These are phyloP conservation scores for Galaxea fascicularis DNA, from an alignment of 92 coral and sea anemone genomes.

Conservation along the genomic window DNA sequence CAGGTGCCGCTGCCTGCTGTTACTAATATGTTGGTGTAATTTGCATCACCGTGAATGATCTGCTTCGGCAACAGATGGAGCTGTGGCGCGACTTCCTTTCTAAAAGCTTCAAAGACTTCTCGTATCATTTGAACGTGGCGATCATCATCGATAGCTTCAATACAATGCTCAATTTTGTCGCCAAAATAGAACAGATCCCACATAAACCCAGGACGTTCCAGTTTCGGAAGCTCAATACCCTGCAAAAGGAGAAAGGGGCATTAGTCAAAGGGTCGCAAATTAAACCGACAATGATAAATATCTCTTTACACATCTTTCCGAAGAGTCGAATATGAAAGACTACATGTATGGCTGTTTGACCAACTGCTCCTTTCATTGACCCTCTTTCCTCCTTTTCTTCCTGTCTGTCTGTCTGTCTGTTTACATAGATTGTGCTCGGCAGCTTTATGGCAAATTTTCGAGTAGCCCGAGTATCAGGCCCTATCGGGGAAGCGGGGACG, in stretches of 20 bases:
- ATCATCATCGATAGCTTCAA: conserved; percentile 7
- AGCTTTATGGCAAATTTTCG: no score
- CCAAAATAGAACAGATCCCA: conserved; percentile 17
- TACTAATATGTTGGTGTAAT: conserved; percentile 53
- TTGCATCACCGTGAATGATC: conserved; percentile 79
- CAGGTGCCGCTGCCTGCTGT: not conserved
- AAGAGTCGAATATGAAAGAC: no score
- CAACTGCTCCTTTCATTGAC: not conserved
- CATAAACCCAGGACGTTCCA: conserved; percentile 17
- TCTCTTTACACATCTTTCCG: no score
- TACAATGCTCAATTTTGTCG: not conserved
- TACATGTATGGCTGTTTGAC: no score
- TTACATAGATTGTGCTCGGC: no score
- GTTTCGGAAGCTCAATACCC: conserved; percentile 12
- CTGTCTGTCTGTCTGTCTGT: not conserved
- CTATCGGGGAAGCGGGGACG: no score
- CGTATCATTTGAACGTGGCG: conserved; percentile 17
- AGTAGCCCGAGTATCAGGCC: no score
- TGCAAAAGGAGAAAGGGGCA: not conserved
- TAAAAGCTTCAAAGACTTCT: conserved; percentile 42
- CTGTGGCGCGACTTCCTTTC: conserved; percentile 58
- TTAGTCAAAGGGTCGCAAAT: not conserved
- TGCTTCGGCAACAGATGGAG: conserved; percentile 68
- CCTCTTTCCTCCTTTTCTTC: not conserved
- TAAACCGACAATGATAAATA: not conserved